These are phyloP conservation scores for Hemibagrus guttatus DNA, from an alignment of 2,797 vertebrate genomes.

Conservation along the genomic window DNA sequence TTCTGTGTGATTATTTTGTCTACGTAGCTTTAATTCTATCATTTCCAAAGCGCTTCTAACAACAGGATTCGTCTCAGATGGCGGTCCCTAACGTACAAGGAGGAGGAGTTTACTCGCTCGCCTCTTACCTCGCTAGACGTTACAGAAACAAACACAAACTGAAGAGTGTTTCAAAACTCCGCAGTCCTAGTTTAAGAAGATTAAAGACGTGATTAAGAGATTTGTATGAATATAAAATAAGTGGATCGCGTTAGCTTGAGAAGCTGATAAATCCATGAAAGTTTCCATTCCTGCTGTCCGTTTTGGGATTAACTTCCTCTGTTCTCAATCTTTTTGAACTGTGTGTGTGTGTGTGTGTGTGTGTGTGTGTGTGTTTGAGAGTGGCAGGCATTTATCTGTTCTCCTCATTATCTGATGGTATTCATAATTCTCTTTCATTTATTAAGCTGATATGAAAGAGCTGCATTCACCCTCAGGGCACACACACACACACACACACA, in stretches of 20 bases:
- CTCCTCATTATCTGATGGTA: slow-evolving; percentile 44
- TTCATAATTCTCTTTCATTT: slow-evolving; percentile 56
- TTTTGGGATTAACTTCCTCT: slow-evolving; percentile 15
- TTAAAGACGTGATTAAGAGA: slow-evolving; percentile 1
- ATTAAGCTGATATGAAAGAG: slow-evolving; percentile 50
- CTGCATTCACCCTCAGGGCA: slow-evolving; percentile 32
- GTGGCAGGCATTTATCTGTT: slow-evolving; percentile 33
- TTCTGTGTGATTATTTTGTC: background rate
- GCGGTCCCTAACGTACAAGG: background rate
- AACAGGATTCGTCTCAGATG: background rate
- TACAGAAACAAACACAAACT: background rate
- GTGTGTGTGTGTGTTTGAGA: slow-evolving; percentile 14
- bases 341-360: slow-evolving; percentile 17
- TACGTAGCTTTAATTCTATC: background rate
- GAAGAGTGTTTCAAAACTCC: background rate
- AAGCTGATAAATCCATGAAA: slow-evolving; percentile 2
- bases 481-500: slow-evolving; percentile 16
- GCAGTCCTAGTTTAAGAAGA: background rate
- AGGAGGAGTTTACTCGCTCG: background rate
- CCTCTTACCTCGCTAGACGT: background rate
- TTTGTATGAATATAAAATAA: background rate
- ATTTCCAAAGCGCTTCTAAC: background rate
- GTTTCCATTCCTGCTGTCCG: background rate
- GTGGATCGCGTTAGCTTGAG: background rate
- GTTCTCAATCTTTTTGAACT: slow-evolving; percentile 13